These are phyloP conservation scores for Calliopsis andreniformis DNA, from an alignment of 1,140 invertebrate species.

Conservation along the genomic window DNA sequence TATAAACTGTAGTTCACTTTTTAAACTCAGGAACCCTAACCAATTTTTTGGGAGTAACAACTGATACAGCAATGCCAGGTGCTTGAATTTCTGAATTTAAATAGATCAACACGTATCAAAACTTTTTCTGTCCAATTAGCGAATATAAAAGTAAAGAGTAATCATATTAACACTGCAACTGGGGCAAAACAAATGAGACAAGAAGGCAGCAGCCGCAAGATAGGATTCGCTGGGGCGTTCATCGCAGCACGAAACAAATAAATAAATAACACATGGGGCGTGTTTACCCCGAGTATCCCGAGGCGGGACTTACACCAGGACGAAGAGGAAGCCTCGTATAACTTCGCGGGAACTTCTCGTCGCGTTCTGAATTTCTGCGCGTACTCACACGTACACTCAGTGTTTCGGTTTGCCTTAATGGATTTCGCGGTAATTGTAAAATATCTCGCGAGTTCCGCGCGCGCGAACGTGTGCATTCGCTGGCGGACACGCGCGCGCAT, in stretches of 20 bases:
- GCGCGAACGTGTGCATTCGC: slow-evolving; percentile 50
- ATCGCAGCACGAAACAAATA: slow-evolving; percentile 39
- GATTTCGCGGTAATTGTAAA: slow-evolving; percentile 79
- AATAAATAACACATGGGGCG: slow-evolving; percentile 52
- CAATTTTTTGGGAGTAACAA: too few relatives aligned
- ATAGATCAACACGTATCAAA: too few relatives aligned
- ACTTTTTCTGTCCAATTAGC: too few relatives aligned
- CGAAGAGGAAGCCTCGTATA: slow-evolving; percentile 55
- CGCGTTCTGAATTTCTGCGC: slow-evolving; percentile 59
- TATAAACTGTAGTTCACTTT: too few relatives aligned
- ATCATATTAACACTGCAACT: background rate
- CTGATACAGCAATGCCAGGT: too few relatives aligned
- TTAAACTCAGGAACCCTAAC: too few relatives aligned
- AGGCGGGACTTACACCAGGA: slow-evolving; percentile 48
- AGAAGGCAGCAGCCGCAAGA: background rate
- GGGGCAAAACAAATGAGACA: background rate
- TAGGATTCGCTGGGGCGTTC: slow-evolving; percentile 14
- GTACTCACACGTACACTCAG: slow-evolving; percentile 44
- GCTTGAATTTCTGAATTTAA: too few relatives aligned
- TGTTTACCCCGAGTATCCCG: slow-evolving; percentile 40
- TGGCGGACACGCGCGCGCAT: slow-evolving; percentile 53
- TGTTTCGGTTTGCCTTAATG: slow-evolving; percentile 75
- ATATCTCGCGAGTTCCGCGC: slow-evolving; percentile 72
- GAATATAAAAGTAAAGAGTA: background rate
- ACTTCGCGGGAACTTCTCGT: slow-evolving; percentile 63